These are phyloP conservation scores for Phaethornis superciliosus DNA, from an alignment of 2,113 vertebrate genomes.

Conservation along the genomic window DNA sequence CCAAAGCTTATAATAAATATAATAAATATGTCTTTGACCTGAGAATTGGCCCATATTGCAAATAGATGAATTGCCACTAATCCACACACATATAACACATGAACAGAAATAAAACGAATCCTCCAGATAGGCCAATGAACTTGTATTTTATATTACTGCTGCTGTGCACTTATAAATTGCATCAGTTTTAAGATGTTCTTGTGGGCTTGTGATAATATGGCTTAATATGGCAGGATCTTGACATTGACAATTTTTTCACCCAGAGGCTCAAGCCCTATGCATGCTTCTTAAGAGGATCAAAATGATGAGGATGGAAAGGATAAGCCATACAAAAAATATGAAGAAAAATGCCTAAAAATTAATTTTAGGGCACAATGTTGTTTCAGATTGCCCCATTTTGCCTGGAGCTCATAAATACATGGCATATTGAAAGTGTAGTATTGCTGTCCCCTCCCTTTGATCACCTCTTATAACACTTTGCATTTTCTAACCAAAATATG, in stretches of 20 bases:
- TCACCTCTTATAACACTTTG: neutral
- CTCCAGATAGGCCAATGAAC: neutral
- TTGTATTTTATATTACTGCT: neutral
- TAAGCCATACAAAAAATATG: neutral
- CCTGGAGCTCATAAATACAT: neutral
- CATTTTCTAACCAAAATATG: constrained; percentile 21
- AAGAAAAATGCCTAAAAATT: neutral
- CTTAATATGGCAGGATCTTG: neutral
- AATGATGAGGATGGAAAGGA: neutral
- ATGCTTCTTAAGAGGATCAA: neutral
- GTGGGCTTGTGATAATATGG: neutral
- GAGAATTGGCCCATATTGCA: neutral
- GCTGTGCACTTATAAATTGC: neutral
- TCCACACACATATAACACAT: neutral
- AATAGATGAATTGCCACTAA: constrained; percentile 8
- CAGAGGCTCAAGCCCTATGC: neutral
- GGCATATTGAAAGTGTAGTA: neutral
- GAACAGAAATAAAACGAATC: constrained; percentile 7
- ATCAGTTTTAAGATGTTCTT: neutral
- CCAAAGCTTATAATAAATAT: neutral
- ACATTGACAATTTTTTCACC: neutral
- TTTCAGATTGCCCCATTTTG: neutral
- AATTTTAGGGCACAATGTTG: neutral
- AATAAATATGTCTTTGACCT: neutral
- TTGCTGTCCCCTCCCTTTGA: neutral